Base-by-base conservation (phyloP, 2,888 invertebrate genomes). In the Uropetala carovei region DNA sequence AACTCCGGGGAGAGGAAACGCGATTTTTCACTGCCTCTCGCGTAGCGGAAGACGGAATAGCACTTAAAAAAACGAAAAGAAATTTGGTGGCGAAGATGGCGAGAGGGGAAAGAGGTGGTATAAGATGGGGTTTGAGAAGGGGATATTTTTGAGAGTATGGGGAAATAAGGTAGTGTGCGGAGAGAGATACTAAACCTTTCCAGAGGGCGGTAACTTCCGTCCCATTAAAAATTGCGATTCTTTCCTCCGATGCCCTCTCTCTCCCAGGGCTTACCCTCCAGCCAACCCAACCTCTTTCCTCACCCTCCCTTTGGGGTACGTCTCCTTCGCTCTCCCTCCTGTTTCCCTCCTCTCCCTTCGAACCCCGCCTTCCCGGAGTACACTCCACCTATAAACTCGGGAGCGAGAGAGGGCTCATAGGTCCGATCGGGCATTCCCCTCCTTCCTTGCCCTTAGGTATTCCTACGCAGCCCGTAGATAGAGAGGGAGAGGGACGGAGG, bases 221-320 rank as follows among this genome's bases (percentile, higher is more conserved):
- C 83, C 83, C 83, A 83, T 83, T 83, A 83, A 83, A 83, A 83
- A 83, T 83, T 83, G 83, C 83, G 83, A 83, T 83, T 57, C n/a
- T 57, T 56, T 18, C 56, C 82, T 82, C 30, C 82, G 30, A 0
- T 10, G 30, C 5, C 82, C 14, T 1, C 10, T 30, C 30, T 30
- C 30, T 11, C 82, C 56, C 83, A 7, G 30, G 30, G 56, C 14
- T n/a, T 56, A n/a, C 16, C 83, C 18, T 11, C 57, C 56, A 14
- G 56, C 56, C 83, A 8, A 16, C 56, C 27, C 11, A n/a, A n/a
- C 30, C 9, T 7, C 56, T n/a, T 83, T 56, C 7, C 56, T 56
- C 18, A 3, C 43, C 5, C 43, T n/a, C 11, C 11, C 64, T n/a
- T n/a, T n/a, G 16, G 18, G 16, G 18, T 18, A 14, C 7, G 2